Evolutionary conservation across 2,888 invertebrate species (phyloP).

Genomic region (Parelbella ahira): DNA sequence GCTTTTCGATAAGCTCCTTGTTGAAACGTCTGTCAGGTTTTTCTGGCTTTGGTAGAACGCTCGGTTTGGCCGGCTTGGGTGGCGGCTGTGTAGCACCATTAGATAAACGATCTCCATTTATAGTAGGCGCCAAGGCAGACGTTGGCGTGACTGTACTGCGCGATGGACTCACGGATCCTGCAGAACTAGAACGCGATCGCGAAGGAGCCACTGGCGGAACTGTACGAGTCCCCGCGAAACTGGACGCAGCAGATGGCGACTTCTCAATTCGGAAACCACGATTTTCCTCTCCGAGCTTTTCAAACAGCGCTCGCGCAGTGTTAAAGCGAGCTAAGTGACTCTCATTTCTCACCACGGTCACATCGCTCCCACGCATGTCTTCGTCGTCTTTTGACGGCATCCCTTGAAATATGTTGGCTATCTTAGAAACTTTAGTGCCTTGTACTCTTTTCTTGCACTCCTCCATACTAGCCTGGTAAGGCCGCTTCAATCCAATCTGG

Average conservation of each 20-base stretch:
- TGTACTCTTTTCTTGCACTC: constrained; percentile 83
- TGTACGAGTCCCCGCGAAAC: constrained; percentile 77
- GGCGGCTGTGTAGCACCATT: constrained; percentile 71
- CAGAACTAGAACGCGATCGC: constrained; percentile 84
- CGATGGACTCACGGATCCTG: constrained; percentile 82
- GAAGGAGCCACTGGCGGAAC: constrained; percentile 76
- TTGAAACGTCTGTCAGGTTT: constrained; percentile 92
- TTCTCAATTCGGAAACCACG: constrained; percentile 81
- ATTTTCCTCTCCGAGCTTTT: constrained; percentile 90
- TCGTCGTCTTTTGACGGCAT: constrained; percentile 82
- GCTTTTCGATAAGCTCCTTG: constrained; percentile 93
- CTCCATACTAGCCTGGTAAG: constrained; percentile 82
- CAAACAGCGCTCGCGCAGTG: constrained; percentile 94
- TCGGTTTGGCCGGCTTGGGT: constrained; percentile 75
- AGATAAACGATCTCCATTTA: constrained; percentile 64
- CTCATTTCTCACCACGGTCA: constrained; percentile 90
- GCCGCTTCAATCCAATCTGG: constrained; percentile 76
- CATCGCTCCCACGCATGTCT: constrained; percentile 78
- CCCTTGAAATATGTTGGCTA: constrained; percentile 93
- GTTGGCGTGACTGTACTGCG: constrained; percentile 78
- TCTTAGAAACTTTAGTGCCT: constrained; percentile 94
- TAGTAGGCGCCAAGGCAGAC: constrained; percentile 61
- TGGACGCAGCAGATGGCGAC: constrained; percentile 79
- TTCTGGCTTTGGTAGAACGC: constrained; percentile 86
- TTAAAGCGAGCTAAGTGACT: constrained; percentile 95